These are phyloP conservation scores for Machimus rusticus DNA, from an alignment of 2,888 invertebrate genomes.

Conservation along the genomic window DNA sequence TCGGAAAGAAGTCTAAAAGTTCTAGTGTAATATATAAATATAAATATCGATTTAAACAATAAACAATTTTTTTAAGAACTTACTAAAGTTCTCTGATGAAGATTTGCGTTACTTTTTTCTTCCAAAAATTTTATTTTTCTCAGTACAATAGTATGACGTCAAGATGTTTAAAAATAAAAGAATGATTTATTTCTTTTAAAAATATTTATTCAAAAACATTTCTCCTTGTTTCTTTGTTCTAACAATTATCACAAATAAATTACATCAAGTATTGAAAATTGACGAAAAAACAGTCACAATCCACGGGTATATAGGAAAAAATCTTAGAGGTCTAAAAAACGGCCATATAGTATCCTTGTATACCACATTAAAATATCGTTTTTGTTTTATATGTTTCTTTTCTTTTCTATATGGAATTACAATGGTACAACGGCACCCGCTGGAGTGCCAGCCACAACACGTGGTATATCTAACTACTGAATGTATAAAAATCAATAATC, in stretches of 20 bases:
- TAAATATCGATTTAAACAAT: too few species aligned
- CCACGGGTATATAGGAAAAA: conserved; percentile 5
- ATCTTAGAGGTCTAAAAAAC: not conserved
- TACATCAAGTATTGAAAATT: conserved; percentile 21
- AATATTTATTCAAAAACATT: conserved; percentile 12
- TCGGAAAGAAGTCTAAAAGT: too few species aligned
- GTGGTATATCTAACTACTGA: not conserved
- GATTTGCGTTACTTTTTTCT: too few species aligned
- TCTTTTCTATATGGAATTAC: not conserved
- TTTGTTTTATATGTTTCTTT: not conserved
- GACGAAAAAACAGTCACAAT: conserved; percentile 11
- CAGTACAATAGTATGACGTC: too few species aligned
- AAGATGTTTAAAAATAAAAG: not conserved
- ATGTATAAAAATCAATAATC: not conserved
- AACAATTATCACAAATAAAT: conserved; percentile 38
- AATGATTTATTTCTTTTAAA: not conserved
- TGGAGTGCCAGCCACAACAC: not conserved
- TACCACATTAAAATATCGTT: not conserved
- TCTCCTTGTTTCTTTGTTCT: conserved; percentile 14
- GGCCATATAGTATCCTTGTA: not conserved
- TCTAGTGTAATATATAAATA: too few species aligned
- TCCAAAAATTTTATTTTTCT: too few species aligned
- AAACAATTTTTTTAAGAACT: too few species aligned
- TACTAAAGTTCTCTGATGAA: too few species aligned
- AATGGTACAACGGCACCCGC: not conserved